Conservation (phyloP, 2,113 vertebrate species). For the Cyprinodon variegatus region DNA sequence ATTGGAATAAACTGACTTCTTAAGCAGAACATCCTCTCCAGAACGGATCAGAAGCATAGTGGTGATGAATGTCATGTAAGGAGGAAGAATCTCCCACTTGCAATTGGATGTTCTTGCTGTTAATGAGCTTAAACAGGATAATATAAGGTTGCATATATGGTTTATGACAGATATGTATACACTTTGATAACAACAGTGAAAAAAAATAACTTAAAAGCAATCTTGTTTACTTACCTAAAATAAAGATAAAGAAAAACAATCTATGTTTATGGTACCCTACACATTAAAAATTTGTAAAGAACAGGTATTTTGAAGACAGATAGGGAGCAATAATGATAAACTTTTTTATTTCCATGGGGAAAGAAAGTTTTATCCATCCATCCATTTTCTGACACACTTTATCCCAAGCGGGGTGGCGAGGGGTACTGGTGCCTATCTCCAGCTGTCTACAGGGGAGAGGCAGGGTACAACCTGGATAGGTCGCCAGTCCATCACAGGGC, state of each 20-base stretch:
- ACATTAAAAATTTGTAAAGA: too few species aligned
- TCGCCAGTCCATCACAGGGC: too few species aligned
- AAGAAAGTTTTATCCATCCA: not conserved
- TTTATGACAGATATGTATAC: slow-evolving; percentile 3
- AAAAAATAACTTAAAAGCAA: not conserved
- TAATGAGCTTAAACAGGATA: slow-evolving; percentile 15
- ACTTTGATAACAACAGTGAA: not conserved
- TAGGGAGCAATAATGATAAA: too few species aligned
- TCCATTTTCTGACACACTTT: too few species aligned
- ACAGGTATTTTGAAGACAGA: too few species aligned
- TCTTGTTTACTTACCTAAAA: not conserved
- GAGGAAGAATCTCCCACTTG: slow-evolving; percentile 8
- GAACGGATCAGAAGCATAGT: slow-evolving; percentile 5
- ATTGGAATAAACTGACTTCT: slow-evolving; percentile 57
- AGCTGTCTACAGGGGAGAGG: too few species aligned
- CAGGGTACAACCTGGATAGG: too few species aligned
- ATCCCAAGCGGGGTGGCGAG: too few species aligned
- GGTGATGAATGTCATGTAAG: slow-evolving; percentile 23
- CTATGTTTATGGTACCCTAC: too few species aligned
- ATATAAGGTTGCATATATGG: slow-evolving; percentile 3
- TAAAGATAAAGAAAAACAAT: not conserved
- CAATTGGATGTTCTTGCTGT: not conserved
- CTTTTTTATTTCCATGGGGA: not conserved
- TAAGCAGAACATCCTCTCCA: slow-evolving; percentile 33
- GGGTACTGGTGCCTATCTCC: too few species aligned